A percentile compares a stretch with the other conserved stretches of the same genome.
These are phyloP conservation scores for Acanthisitta chloris DNA, from an alignment of 2,113 vertebrate genomes.

Conservation along the genomic window DNA sequence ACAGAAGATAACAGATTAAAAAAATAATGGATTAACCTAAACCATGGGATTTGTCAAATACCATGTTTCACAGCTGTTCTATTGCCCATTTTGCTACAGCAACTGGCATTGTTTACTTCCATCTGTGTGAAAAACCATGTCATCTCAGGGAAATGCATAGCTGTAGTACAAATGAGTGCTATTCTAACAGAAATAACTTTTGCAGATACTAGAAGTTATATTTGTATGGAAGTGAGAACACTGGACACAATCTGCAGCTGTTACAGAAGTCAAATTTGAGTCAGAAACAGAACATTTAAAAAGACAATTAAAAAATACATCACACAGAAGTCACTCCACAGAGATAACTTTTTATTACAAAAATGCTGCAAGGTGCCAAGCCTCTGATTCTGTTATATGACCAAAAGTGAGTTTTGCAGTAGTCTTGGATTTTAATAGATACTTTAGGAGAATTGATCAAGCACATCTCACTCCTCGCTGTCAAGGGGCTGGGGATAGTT, in stretches of 20 bases:
- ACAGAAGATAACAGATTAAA: background rate
- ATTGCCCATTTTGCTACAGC: background rate
- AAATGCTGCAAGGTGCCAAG: background rate
- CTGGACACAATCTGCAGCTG: background rate
- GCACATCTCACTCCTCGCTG: background rate
- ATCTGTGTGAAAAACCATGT: background rate
- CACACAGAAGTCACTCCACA: background rate
- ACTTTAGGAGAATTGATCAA: background rate
- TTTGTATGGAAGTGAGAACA: background rate
- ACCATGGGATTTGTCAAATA: background rate
- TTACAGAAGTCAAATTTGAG: background rate
- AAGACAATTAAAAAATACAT: background rate
- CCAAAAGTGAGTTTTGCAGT: background rate
- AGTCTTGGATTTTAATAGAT: background rate
- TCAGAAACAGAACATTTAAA: background rate
- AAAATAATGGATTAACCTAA: background rate
- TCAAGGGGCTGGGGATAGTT: background rate
- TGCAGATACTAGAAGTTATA: background rate
- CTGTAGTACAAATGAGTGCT: background rate
- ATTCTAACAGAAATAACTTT: constrained; percentile 9
- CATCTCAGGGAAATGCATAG: background rate
- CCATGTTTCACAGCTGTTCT: background rate
- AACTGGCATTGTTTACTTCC: constrained; percentile 6
- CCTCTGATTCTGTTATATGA: background rate
- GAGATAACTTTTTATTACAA: background rate